These are phyloP conservation scores for Arnoldichthys spilopterus DNA, from an alignment of 2,797 vertebrate species.

Conservation along the genomic window DNA sequence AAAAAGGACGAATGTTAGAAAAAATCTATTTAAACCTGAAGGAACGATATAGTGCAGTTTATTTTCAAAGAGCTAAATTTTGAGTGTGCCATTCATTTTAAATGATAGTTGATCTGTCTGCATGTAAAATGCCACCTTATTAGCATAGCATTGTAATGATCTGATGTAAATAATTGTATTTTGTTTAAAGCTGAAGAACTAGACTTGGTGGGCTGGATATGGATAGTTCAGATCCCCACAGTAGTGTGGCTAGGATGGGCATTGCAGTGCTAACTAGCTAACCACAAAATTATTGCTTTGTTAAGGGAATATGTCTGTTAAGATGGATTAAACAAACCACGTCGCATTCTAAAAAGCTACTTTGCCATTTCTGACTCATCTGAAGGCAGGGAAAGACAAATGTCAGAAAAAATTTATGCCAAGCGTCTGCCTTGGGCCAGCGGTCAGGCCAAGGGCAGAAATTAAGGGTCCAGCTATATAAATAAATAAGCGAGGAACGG, in stretches of 20 bases:
- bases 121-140: no score
- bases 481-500: conserved; percentile 49
- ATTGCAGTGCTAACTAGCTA: neutral
- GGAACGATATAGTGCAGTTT: no score
- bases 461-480: conserved; percentile 54
- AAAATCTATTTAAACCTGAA: no score
- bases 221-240: neutral
- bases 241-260: neutral
- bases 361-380: conserved; percentile 33
- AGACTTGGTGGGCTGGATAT: no score
- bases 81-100: no score
- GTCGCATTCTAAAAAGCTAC: neutral
- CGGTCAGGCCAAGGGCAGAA: conserved; percentile 50
- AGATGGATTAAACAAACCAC: neutral
- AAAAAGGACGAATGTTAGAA: no score
- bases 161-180: no score
- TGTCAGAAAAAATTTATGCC: conserved; percentile 55
- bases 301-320: neutral
- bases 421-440: conserved; percentile 42
- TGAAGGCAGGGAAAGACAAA: conserved; percentile 51
- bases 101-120: no score
- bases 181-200: no score
- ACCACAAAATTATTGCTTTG: neutral
- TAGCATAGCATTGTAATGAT: no score
- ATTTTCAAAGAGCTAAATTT: no score